Percentiles rank a stretch among this genome's conserved stretches.
Evolutionary conservation across 2,797 vertebrate species (phyloP).

Genomic region (Halcyon leucocephala): DNA sequence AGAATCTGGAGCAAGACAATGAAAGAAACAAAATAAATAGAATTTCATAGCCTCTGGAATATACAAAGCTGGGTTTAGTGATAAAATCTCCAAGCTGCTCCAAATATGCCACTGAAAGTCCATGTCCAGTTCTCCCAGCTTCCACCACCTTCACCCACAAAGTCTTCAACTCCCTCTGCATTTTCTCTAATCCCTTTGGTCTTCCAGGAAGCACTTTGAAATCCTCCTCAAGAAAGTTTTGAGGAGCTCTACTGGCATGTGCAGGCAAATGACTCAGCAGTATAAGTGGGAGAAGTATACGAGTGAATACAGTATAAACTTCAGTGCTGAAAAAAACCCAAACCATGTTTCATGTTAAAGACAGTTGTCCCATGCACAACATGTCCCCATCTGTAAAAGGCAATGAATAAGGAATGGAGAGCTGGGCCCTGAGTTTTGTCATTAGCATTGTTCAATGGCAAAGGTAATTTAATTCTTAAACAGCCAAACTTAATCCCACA

Average conservation of each 20-base stretch:
- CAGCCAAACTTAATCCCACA: neutral
- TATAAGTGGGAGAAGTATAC: neutral
- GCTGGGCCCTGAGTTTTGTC: neutral
- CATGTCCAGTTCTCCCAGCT: neutral
- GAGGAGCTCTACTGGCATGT: neutral
- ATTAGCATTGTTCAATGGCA: neutral
- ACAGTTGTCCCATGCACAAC: neutral
- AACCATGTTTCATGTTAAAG: neutral
- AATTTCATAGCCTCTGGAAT: neutral
- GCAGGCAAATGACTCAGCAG: neutral
- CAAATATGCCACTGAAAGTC: neutral
- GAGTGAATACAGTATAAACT: neutral
- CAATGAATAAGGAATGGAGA: neutral
- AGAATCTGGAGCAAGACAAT: neutral
- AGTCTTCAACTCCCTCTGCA: neutral
- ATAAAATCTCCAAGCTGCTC: neutral
- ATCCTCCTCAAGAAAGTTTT: neutral
- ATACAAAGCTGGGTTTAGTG: neutral
- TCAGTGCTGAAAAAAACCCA: neutral
- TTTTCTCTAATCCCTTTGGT: neutral
- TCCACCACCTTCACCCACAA: neutral
- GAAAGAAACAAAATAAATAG: neutral
- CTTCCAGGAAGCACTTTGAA: neutral
- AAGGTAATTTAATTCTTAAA: constrained; percentile 9
- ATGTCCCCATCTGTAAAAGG: neutral